Percentiles rank a stretch among this genome's conserved stretches.
phyloP scores from a whole-genome alignment of 1,140 invertebrate genomes.

The Drosophila dunni region DNA sequence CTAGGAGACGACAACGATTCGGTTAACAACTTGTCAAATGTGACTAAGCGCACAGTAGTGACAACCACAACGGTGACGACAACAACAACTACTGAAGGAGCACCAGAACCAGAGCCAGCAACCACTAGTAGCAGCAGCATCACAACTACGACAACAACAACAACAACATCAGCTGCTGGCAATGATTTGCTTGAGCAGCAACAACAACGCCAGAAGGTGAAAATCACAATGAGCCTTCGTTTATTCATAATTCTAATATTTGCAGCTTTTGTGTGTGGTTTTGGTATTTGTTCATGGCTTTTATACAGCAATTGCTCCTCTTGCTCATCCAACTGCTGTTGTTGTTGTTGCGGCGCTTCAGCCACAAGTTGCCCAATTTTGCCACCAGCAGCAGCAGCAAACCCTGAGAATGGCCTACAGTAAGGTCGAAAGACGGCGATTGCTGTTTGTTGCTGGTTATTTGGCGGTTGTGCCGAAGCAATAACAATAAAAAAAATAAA shows the following conservation, averaged over 20 bases:
- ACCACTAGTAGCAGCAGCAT: constrained; percentile 59
- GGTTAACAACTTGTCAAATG: constrained; percentile 31
- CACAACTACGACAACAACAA: constrained; percentile 58
- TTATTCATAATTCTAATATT: constrained; percentile 82
- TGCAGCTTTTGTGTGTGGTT: constrained; percentile 84
- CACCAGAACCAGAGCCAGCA: constrained; percentile 28
- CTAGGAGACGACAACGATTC: constrained; percentile 9
- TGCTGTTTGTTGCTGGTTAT: constrained; percentile 33
- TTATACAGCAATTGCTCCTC: constrained; percentile 64
- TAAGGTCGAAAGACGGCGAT: constrained; percentile 35
- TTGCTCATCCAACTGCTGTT: constrained; percentile 23
- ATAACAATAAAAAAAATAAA: constrained; percentile 30
- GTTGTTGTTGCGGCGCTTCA: constrained; percentile 60
- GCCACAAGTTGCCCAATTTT: constrained; percentile 30
- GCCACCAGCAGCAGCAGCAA: constrained; percentile 20
- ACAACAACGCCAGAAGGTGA: constrained; percentile 82
- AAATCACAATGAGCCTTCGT: constrained; percentile 84
- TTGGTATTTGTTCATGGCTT: constrained; percentile 85
- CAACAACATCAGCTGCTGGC: constrained; percentile 61
- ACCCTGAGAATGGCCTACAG: constrained; percentile 52
- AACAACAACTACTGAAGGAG: constrained; percentile 60
- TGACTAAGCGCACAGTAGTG: constrained; percentile 41
- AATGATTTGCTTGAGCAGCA: constrained; percentile 52
- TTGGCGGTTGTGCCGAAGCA: constrained; percentile 27
- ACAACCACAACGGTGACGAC: constrained; percentile 59